A percentile compares a stretch with the other conserved stretches of the same genome.
Evolutionary conservation across 2,888 invertebrate species (phyloP).

Genomic region (Polydrusus tereticollis): DNA sequence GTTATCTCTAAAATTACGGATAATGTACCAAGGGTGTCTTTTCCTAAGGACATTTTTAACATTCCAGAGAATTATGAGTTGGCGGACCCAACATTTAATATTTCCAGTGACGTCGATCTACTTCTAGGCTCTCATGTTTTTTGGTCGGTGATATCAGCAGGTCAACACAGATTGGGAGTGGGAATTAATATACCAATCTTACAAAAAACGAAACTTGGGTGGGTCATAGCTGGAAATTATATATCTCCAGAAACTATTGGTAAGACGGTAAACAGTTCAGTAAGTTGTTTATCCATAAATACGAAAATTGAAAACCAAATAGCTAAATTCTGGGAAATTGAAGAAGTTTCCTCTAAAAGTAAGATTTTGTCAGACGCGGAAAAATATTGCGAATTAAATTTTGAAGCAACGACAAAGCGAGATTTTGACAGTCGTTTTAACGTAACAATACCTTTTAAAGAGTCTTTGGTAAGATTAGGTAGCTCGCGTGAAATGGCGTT

Average conservation of each 20-base stretch:
- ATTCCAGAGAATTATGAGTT: not conserved
- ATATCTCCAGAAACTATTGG: not conserved
- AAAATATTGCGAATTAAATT: not conserved
- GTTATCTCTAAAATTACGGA: not conserved
- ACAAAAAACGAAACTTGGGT: conserved; percentile 24
- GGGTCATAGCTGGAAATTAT: conserved; percentile 4
- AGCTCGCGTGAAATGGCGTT: not conserved
- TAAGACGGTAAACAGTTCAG: not conserved
- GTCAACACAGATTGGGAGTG: not conserved
- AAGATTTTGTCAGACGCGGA: not conserved
- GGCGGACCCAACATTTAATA: not conserved
- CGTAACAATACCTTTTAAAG: not conserved
- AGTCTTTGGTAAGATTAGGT: not conserved
- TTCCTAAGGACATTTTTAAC: not conserved
- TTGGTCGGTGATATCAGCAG: conserved; percentile 10
- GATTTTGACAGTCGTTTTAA: not conserved
- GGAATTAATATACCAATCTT: too few relatives aligned
- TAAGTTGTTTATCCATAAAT: conserved; percentile 1
- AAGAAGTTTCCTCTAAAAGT: not conserved
- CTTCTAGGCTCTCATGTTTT: not conserved
- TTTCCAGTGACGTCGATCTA: not conserved
- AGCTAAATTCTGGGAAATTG: conserved; percentile 11
- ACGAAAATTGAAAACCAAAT: conserved; percentile 6
- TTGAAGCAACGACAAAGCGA: not conserved
- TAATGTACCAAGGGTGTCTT: not conserved